Base-by-base conservation (phyloP, 2,797 vertebrate species). In the Pteropus rufus region DNA sequence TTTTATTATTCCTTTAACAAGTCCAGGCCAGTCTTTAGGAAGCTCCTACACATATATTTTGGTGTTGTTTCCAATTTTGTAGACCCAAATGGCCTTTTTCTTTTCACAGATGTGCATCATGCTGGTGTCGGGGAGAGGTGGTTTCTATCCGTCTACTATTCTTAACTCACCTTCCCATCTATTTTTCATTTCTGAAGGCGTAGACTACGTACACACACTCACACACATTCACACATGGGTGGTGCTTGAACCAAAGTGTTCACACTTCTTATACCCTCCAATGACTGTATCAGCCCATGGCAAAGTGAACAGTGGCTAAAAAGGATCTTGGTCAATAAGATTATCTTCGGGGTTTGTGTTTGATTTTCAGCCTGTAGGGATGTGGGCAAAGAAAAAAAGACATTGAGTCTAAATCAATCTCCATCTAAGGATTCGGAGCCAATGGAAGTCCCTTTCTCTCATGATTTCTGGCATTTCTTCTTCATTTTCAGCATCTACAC, bases 1-100 rank as follows among this genome's bases (percentile, higher is more conserved):
- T 86, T 93, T 95, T 90, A 89, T 95, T 89, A 85, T 95, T 93
- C 86, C 89, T 95, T 96, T 79, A 95, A 76, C 84, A 91, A 75
- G 65, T 93, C 73, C 89, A 54, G 91, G 62, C 91, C n/a, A 2
- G 49, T 58, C 79, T 79, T 21, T 11, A 34, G 75, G 77, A 73
- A 72, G 41, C 29, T 18, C 34, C 79, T 46, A 1, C 70, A 64
- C 75, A 18, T 29, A 46, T n/a, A 0, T 41, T 23, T 24, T 41
- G 41, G 65, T 16, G 21, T 7, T 29, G 3, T 44, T 34, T 67
- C 31, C 3, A 0, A 34, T 21, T 83, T 5, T 39, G 31, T 5
- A 24, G 86, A n/a, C 5, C 21, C 49, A n/a, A 36, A 5, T 14
- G 3, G 1, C 23, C 60, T n/a, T 36, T 65, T 49, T 62, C 34